A percentile compares a stretch with the other conserved stretches of the same genome.
phyloP scores from a whole-genome alignment of 2,113 vertebrate genomes.

The Crotalus tigris region DNA sequence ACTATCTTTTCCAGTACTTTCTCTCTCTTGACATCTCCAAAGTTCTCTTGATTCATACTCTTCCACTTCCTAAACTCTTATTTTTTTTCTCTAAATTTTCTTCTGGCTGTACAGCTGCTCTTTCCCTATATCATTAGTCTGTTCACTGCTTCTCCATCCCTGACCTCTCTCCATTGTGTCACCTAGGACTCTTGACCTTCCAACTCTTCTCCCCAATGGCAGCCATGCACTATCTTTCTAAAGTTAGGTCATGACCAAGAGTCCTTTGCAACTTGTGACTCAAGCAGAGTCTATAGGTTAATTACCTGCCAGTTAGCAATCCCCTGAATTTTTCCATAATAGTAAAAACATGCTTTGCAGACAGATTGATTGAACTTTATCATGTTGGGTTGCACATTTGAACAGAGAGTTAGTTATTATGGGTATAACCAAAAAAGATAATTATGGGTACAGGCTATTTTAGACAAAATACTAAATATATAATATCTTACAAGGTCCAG shows the following conservation, averaged over 20 bases:
- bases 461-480: neutral
- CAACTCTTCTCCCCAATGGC: neutral
- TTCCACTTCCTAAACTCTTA: neutral
- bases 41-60: neutral
- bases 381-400: neutral
- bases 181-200: neutral
- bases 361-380: neutral
- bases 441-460: neutral
- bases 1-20: neutral
- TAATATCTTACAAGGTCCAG: slow-evolving; percentile 42
- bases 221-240: neutral
- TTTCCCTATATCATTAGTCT: neutral
- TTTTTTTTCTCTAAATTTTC: neutral
- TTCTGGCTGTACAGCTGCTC: neutral
- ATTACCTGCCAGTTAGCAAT: neutral
- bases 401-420: neutral
- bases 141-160: neutral
- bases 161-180: neutral
- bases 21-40: neutral
- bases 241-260: neutral
- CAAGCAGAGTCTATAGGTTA: neutral
- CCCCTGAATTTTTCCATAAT: neutral
- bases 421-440: neutral
- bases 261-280: neutral
- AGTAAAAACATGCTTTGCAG: neutral